Evolutionary conservation across 2,797 vertebrate species (phyloP), one percentile per base, ranked within the genome.

Genomic region (Artibeus jamaicensis): DNA sequence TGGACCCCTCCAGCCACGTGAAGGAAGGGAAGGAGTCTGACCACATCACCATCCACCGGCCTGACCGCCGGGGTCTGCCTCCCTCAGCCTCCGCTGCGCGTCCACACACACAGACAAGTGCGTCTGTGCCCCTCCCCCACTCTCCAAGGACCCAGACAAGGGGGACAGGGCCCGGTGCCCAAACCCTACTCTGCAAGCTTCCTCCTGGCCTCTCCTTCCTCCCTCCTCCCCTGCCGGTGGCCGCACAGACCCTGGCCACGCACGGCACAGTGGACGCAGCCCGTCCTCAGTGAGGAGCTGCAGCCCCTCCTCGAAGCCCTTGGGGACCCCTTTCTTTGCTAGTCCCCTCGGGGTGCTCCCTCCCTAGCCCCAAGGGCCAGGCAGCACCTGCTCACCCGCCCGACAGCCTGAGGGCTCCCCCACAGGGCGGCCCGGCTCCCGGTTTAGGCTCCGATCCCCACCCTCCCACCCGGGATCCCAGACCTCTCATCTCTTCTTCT

Each of bases 341-440:
- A 55, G 50, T 29, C 22, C 11, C 48, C 68, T 71, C 6, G 0
- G 2, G 10, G 77, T 14, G 32, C 15, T 73, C 89, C 59, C 78
- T 82, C 62, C 77, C 6, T 87, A 97, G 95, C 92, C 95, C 95
- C 88, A 79, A 62, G 32, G 0, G 11, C 5, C 4, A 22, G 46
- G 86, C 73, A 7, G 1, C 88, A 29, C 7, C 55, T 0, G 19
- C 65, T 82, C 81, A 6, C 86, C 29, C 22, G 12, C 18, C 34
- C 24, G 1, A 37, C 44, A 37, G 87, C 96, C 77, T 19, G 3
- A 12, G 7, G 57, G 11, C 26, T 15, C 46, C 44, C 55, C 9
- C 34, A 10, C 15, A 15, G 14, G 42, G 59, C 50, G 34, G 22
- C 19, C 32, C 26, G 18, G n/a, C 3, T 48, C 50, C 59, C 46